Evolutionary conservation across 2,113 vertebrate genomes (phyloP).

Genomic region (Polypterus senegalus): DNA sequence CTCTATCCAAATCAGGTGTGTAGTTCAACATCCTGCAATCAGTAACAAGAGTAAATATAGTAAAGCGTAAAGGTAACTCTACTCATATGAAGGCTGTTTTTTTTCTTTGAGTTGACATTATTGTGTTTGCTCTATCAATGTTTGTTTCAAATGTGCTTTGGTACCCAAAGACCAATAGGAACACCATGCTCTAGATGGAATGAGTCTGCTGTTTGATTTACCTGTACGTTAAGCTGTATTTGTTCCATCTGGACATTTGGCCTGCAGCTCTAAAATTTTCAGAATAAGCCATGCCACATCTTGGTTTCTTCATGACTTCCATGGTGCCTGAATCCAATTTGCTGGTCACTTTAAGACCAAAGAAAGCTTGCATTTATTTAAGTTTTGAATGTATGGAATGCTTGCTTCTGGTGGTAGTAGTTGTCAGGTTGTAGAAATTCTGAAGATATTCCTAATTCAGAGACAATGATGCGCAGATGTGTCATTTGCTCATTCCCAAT

Average conservation of each 20-base stretch:
- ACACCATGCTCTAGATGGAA: neutral
- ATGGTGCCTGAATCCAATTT: slow-evolving; percentile 20
- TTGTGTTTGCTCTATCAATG: too few species aligned
- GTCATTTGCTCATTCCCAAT: too few species aligned
- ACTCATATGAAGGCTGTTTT: too few species aligned
- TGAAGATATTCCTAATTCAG: slow-evolving; percentile 42
- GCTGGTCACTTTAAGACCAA: slow-evolving; percentile 38
- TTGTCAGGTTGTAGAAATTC: slow-evolving; percentile 33
- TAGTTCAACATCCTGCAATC: neutral
- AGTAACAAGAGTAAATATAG: too few species aligned
- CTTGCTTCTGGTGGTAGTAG: neutral
- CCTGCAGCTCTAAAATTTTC: slow-evolving; percentile 1
- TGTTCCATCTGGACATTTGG: slow-evolving; percentile 25
- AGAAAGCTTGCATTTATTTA: slow-evolving; percentile 49
- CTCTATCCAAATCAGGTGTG: neutral
- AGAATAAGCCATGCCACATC: slow-evolving; percentile 45
- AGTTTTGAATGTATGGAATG: slow-evolving; percentile 29
- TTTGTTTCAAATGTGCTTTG: too few species aligned
- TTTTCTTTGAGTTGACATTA: too few species aligned
- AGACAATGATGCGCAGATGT: too few species aligned
- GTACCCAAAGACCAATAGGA: neutral
- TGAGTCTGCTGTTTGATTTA: slow-evolving; percentile 21
- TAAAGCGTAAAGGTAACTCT: too few species aligned
- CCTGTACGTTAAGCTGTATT: slow-evolving; percentile 45
- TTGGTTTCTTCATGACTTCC: slow-evolving; percentile 26